These are phyloP conservation scores for Norana najaformis DNA, from an alignment of 2,888 invertebrate genomes.

Conservation along the genomic window DNA sequence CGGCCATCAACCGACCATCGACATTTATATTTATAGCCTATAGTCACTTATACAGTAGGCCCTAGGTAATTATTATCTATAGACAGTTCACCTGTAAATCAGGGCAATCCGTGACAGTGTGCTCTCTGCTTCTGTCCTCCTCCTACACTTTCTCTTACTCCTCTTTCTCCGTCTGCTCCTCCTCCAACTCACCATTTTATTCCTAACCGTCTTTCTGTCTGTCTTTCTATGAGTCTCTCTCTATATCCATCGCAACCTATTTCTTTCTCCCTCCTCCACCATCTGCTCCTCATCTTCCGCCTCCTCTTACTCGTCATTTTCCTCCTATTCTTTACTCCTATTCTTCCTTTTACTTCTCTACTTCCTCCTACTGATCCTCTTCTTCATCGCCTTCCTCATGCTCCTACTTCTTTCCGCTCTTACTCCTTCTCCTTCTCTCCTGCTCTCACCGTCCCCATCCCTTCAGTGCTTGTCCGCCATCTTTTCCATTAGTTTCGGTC, in stretches of 20 bases:
- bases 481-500: conserved; percentile 13
- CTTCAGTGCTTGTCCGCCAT: not conserved
- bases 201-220: not conserved
- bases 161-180: no score
- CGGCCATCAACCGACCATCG: no score
- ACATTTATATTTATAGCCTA: no score
- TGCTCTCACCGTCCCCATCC: not conserved
- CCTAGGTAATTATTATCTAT: no score
- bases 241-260: not conserved
- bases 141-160: not conserved
- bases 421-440: not conserved
- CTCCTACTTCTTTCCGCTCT: not conserved
- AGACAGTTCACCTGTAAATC: no score
- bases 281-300: not conserved
- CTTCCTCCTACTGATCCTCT: not conserved
- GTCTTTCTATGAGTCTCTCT: not conserved
- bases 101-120: no score
- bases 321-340: not conserved
- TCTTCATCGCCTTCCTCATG: not conserved
- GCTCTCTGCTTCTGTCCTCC: not conserved
- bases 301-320: not conserved
- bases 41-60: no score
- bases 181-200: no score
- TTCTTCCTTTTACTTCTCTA: not conserved
- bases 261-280: not conserved